Evolutionary conservation across 37 sponge, comb jelly and placozoan genomes (phyloP).

Genomic region (Chondrosia reniformis): DNA sequence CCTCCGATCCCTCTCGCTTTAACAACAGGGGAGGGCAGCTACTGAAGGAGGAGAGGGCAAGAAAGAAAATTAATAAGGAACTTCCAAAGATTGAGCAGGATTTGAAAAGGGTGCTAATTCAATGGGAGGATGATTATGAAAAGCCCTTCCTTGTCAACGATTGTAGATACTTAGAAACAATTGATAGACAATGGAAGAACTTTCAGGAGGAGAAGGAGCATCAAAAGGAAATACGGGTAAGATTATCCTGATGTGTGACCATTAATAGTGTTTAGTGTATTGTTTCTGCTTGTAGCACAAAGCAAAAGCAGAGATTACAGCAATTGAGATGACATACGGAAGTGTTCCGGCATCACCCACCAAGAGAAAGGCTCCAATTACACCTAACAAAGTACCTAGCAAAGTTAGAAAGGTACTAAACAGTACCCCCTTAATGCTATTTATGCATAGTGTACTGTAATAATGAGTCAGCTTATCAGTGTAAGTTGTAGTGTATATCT

Average conservation of each 20-base stretch:
- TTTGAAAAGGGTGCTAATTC: constrained; percentile 29
- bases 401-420: constrained; percentile 7
- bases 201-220: constrained; percentile 31
- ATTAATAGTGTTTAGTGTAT: background rate
- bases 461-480: background rate
- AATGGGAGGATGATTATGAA: constrained; percentile 67
- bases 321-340: constrained; percentile 71
- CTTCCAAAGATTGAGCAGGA: constrained; percentile 71
- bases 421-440: no score
- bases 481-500: background rate
- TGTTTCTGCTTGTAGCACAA: constrained; percentile 42
- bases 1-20: constrained; percentile 62
- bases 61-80: constrained; percentile 66
- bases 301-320: constrained; percentile 42
- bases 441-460: background rate
- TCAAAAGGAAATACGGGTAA: constrained; percentile 57
- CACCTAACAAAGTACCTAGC: background rate
- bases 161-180: constrained; percentile 57
- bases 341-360: constrained; percentile 58
- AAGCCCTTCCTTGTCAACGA: constrained; percentile 51
- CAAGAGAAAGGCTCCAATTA: constrained; percentile 24
- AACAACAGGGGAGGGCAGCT: constrained; percentile 83
- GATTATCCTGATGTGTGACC: background rate
- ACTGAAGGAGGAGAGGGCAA: constrained; percentile 66
- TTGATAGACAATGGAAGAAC: constrained; percentile 50